Evolutionary conservation across 2,113 vertebrate genomes (phyloP), one percentile per base, ranked within the genome.

Genomic region (Hirundichthys speculiger): DNA sequence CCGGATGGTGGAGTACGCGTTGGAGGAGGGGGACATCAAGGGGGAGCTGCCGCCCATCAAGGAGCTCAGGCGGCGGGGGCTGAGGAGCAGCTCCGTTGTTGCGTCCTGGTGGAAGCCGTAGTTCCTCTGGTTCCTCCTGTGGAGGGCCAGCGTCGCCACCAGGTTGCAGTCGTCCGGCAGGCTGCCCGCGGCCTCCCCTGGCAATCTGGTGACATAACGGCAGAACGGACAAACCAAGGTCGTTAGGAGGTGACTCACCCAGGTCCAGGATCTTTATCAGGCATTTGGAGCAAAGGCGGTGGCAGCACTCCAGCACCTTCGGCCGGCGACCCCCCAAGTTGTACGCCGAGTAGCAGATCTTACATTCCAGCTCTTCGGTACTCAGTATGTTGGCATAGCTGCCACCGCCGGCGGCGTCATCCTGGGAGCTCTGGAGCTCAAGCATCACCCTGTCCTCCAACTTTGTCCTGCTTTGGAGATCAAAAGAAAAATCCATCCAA

Each of bases 221-320:
- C 96, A 99, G 78, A 99, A 99, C 0, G 97, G 97, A 64, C 97
- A 99, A 16, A 96, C 93, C 4, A 96, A 93, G n/a, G 92, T n/a
- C 89, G 16, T 92, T 91, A 0, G 93, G 94, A 0, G 95, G 94
- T 10, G 93, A 93, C 75, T 97, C 96, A 2, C 94, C 95, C 0
- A 97, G 93, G 88, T 96, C 95, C 54, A 96, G 90, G 83, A 99
- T 96, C 90, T 97, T 97, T 67, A 84, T 83, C 27, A 98, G 93
- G 80, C 97, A 99, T 87, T 94, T 98, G 89, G 94, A 93, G 66
- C 97, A 99, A 9, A 99, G 92, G 18, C 94, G 90, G 82, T 99
- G 97, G 78, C 94, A 94, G 18, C 97, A 98, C 66, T 93, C 92
- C 13, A 98, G 93, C 64, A 97, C 91, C 71, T 97, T 98, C 0